Evolutionary conservation across 2,113 vertebrate genomes (phyloP).

Genomic region (Pterocles orientalis): DNA sequence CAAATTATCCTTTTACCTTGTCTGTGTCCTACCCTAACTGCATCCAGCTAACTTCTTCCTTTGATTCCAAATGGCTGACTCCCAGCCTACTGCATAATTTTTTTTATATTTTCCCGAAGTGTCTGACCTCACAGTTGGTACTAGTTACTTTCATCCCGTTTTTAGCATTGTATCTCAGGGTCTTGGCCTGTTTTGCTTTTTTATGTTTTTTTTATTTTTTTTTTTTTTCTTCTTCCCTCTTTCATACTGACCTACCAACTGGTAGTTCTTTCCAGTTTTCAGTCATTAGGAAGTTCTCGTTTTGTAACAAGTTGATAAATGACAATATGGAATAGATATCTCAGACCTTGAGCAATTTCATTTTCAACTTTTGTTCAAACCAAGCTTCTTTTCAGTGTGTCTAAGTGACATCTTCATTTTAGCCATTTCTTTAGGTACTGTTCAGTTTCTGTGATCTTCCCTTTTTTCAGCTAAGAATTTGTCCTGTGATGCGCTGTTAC

Average conservation of each 20-base stretch:
- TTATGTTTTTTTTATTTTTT: no score
- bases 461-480: neutral
- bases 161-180: neutral
- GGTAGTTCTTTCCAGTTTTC: neutral
- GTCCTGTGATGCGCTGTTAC: accelerated
- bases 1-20: neutral
- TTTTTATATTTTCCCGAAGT: neutral
- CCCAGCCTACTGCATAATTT: neutral
- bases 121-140: neutral
- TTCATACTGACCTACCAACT: neutral
- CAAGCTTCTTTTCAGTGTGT: neutral
- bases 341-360: neutral
- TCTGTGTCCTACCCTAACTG: neutral
- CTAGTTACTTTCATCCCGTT: neutral
- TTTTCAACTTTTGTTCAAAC: neutral
- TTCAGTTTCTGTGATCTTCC: neutral
- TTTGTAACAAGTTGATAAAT: neutral
- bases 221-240: neutral
- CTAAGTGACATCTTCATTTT: neutral
- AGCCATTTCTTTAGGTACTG: neutral
- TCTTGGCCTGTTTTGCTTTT: neutral
- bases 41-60: neutral
- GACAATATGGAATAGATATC: neutral
- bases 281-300: neutral
- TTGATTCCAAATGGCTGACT: neutral